Evolutionary conservation across 2,888 invertebrate species (phyloP), one percentile per base, ranked within the genome.

Genomic region (Anarsia innoxiella): DNA sequence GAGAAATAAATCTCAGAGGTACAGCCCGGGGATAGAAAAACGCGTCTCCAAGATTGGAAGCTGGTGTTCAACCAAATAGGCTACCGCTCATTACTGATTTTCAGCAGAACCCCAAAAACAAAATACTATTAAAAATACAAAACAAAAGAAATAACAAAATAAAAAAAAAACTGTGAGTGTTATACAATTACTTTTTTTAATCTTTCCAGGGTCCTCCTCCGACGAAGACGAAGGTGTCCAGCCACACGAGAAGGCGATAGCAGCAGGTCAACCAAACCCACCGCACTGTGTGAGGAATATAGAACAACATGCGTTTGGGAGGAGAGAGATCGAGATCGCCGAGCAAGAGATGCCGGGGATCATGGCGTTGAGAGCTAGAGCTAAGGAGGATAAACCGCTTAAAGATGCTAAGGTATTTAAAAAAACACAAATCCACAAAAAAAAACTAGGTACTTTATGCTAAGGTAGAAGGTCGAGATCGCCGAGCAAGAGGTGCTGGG

Each of bases 401-500:
- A 94, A 94, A 69, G 96, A 97, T 69, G 98, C 98, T 8, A 96
- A 95, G 85, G 88, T 89, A 46, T 39, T 46, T 23, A 11, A 3
- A 27, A 2, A 10, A n/a, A 11, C 13, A n/a, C n/a, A n/a, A n/a
- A n/a, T n/a, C n/a, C n/a, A n/a, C n/a, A n/a, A n/a, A n/a, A n/a
- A n/a, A n/a, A n/a, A n/a, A n/a, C n/a, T n/a, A n/a, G n/a, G n/a
- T n/a, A n/a, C n/a, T n/a, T n/a, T n/a, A n/a, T n/a, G n/a, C n/a
- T n/a, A n/a, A 87, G 98, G 16, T 78, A 97, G 26, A 98, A 99
- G 86, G 98, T 99, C 48, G 97, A 99, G 86, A 97, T 99, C 46
- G 98, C 98, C 0, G 97, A 99, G 66, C 97, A 98, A 85, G 98
- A 99, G 87, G 99, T 99, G 98, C 97, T 97, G 0, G 98, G 98